These are phyloP conservation scores for Macrobrachium rosenbergii DNA, from an alignment of 1,140 invertebrate species.

Conservation along the genomic window DNA sequence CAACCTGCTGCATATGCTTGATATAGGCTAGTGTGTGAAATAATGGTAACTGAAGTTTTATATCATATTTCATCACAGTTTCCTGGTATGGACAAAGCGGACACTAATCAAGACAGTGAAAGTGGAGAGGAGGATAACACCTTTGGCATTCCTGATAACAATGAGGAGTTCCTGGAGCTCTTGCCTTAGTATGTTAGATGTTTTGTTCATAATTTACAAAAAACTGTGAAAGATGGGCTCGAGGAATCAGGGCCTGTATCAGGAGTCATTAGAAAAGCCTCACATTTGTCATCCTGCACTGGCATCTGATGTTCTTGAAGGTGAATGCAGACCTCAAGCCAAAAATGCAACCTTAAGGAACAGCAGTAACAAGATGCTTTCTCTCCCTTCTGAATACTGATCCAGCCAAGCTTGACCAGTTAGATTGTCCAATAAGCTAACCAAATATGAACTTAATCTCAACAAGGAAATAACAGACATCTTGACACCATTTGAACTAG, in stretches of 20 bases:
- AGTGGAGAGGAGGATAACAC: slow-evolving; percentile 12
- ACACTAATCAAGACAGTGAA: slow-evolving; percentile 11
- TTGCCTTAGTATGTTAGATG: slow-evolving; percentile 41
- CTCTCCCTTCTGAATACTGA: slow-evolving; percentile 2
- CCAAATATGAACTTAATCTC: slow-evolving; percentile 44
- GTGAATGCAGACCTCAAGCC: slow-evolving; percentile 39
- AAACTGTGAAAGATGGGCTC: slow-evolving; percentile 34
- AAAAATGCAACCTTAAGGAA: slow-evolving; percentile 28
- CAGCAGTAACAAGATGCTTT: slow-evolving; percentile 40
- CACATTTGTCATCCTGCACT: slow-evolving; percentile 37
- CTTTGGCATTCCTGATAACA: slow-evolving; percentile 34
- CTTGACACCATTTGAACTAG: slow-evolving; percentile 43
- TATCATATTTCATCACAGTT: no score
- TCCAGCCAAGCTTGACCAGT: background rate
- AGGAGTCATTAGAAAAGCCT: slow-evolving; percentile 30
- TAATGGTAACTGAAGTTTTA: no score
- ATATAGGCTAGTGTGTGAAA: no score
- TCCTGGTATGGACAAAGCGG: background rate
- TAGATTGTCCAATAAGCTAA: slow-evolving; percentile 20
- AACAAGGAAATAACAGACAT: slow-evolving; percentile 30
- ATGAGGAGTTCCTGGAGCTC: slow-evolving; percentile 28
- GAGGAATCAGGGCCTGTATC: slow-evolving; percentile 35
- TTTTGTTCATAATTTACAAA: slow-evolving; percentile 46
- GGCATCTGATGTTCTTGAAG: slow-evolving; percentile 35
- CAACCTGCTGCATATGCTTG: no score